Percentiles rank a stretch among this genome's conserved stretches.
phyloP scores from a whole-genome alignment of 1,140 invertebrate genomes.

The Euura lappo region DNA sequence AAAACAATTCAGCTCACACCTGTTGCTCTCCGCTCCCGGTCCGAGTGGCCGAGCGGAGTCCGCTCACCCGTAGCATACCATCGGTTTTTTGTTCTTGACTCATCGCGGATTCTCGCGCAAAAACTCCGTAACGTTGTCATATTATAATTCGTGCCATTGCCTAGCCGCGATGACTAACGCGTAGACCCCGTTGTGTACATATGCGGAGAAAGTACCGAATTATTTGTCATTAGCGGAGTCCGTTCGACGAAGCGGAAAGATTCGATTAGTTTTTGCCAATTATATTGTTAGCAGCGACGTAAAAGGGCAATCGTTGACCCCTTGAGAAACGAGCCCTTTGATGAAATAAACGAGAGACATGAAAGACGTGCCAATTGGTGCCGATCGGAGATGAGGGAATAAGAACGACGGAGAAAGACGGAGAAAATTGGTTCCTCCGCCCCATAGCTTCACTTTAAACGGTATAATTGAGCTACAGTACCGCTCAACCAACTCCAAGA shows the following conservation, averaged over 20 bases:
- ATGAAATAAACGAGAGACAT: too few relatives aligned
- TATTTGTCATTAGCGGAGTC: too few relatives aligned
- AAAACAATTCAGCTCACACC: slow-evolving; percentile 6
- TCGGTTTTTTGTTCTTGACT: not conserved
- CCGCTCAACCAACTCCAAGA: slow-evolving; percentile 1
- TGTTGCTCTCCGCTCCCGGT: not conserved
- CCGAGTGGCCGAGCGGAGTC: not conserved
- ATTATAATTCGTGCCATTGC: not conserved
- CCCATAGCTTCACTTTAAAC: not conserved
- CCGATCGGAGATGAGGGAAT: not conserved
- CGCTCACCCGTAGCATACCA: not conserved
- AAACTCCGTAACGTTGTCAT: not conserved
- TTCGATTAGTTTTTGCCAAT: too few relatives aligned
- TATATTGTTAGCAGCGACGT: too few relatives aligned
- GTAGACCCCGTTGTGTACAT: not conserved
- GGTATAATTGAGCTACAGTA: slow-evolving; percentile 4
- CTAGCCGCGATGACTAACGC: not conserved
- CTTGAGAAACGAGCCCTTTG: too few relatives aligned
- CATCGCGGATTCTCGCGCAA: not conserved
- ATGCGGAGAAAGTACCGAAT: too few relatives aligned
- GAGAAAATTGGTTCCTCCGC: slow-evolving; percentile 2
- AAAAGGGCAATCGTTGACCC: too few relatives aligned
- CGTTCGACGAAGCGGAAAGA: too few relatives aligned
- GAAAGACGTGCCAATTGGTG: too few relatives aligned
- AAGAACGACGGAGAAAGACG: not conserved